These are phyloP conservation scores for Mungos mungo DNA, from an alignment of 2,113 vertebrate genomes.

Conservation along the genomic window DNA sequence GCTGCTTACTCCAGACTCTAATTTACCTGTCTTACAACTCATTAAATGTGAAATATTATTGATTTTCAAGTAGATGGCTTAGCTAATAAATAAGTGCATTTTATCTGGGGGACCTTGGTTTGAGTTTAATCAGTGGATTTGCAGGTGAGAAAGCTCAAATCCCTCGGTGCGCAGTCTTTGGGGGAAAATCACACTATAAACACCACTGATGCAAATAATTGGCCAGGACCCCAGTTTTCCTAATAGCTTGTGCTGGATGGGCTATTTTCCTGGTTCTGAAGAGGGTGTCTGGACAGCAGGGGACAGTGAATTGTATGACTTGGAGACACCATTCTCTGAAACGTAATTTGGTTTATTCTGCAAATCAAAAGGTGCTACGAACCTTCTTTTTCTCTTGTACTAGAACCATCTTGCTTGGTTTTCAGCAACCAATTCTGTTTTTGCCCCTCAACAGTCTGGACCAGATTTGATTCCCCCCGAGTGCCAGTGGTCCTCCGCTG, in stretches of 20 bases:
- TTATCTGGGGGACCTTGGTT: conserved; percentile 73
- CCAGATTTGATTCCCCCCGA: background rate
- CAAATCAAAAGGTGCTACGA: background rate
- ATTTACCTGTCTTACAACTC: conserved; percentile 87
- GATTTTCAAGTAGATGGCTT: conserved; percentile 80
- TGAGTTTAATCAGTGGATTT: conserved; percentile 75
- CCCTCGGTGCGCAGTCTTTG: conserved; percentile 64
- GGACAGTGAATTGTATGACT: conserved; percentile 51
- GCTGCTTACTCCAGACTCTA: conserved; percentile 81
- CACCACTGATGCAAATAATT: conserved; percentile 40
- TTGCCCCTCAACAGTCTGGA: background rate
- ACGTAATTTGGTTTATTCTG: conserved; percentile 31
- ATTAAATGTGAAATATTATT: conserved; percentile 86
- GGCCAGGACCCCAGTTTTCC: conserved; percentile 62
- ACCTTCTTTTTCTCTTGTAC: background rate
- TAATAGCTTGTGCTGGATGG: conserved; percentile 30
- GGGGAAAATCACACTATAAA: conserved; percentile 65
- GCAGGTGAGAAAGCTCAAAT: conserved; percentile 62
- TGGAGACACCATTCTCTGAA: background rate
- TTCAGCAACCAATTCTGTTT: background rate
- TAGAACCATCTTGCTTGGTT: background rate
- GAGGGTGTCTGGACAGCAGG: background rate
- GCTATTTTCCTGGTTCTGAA: conserved; percentile 45
- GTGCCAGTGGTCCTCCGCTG: background rate
- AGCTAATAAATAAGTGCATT: conserved; percentile 80